A percentile compares a stretch with the other conserved stretches of the same genome.
These are phyloP conservation scores for Syngnathus scovelli DNA, from an alignment of 2,113 vertebrate genomes.

Conservation along the genomic window DNA sequence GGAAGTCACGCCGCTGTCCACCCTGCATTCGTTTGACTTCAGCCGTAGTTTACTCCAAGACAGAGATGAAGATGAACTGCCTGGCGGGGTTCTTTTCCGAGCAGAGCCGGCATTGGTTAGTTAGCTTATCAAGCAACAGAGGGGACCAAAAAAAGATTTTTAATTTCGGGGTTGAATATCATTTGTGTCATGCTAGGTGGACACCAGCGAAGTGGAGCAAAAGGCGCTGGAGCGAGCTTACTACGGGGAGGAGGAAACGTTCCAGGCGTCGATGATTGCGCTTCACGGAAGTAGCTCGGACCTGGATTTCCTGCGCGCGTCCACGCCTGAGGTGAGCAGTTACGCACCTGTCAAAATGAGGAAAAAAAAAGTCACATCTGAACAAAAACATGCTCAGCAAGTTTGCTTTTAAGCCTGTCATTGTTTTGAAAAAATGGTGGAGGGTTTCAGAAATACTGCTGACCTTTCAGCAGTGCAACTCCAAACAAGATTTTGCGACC, in stretches of 20 bases:
- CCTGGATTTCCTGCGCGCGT: constrained; percentile 67
- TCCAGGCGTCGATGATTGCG: constrained; percentile 78
- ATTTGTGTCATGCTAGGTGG: constrained; percentile 75
- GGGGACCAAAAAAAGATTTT: neutral
- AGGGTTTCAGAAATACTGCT: no score
- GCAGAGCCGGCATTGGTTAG: constrained; percentile 92
- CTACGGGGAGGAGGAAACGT: constrained; percentile 73
- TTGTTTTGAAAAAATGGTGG: no score
- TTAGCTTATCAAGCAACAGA: constrained; percentile 47
- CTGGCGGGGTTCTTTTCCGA: constrained; percentile 81
- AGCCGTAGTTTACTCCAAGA: constrained; percentile 66
- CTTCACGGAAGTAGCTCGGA: constrained; percentile 77
- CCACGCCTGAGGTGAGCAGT: constrained; percentile 78
- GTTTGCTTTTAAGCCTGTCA: no score
- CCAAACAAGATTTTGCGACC: no score
- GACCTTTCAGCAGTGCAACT: no score
- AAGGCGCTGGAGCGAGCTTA: constrained; percentile 71
- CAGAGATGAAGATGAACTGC: constrained; percentile 65
- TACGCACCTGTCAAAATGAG: neutral
- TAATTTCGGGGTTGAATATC: neutral
- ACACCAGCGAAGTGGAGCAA: constrained; percentile 79
- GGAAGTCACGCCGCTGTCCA: constrained; percentile 81
- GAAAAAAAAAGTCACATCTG: neutral
- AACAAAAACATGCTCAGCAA: no score
- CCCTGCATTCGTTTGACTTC: constrained; percentile 82